Conservation (phyloP, 2,888 invertebrate genomes). For the Agonopterix alstromeriana region DNA sequence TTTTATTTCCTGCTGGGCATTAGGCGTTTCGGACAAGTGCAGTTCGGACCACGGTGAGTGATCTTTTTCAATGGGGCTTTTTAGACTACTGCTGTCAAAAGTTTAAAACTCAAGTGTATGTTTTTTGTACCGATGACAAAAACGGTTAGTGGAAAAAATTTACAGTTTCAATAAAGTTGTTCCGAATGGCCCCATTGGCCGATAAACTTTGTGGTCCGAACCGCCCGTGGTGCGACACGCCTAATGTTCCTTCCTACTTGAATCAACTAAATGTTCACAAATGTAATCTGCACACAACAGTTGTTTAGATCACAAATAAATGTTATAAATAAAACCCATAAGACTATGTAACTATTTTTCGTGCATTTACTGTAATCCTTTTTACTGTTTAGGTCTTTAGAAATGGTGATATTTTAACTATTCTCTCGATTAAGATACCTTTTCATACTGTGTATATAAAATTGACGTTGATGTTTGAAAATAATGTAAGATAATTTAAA, state of each 20-base stretch:
- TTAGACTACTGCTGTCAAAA: no score
- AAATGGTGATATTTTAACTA: constrained; percentile 69
- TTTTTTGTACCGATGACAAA: no score
- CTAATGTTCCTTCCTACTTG: no score
- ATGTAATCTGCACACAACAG: constrained; percentile 40
- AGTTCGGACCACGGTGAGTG: no score
- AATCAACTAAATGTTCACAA: not conserved
- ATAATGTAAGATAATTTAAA: constrained; percentile 33
- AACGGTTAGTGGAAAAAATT: no score
- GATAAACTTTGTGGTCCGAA: no score
- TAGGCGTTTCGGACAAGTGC: no score
- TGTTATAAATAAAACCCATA: constrained; percentile 54
- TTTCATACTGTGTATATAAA: constrained; percentile 55
- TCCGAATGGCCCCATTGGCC: not conserved
- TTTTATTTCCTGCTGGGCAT: no score
- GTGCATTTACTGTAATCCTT: constrained; percentile 75
- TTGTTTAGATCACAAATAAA: constrained; percentile 38
- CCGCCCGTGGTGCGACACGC: no score
- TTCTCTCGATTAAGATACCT: constrained; percentile 52
- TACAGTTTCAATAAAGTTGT: not conserved
- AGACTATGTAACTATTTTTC: constrained; percentile 73
- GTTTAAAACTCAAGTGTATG: no score
- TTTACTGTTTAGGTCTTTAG: constrained; percentile 62
- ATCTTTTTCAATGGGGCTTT: no score
- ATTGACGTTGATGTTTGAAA: constrained; percentile 58